Evolutionary conservation across 2,113 vertebrate species (phyloP).

Genomic region (Hoplias malabaricus): DNA sequence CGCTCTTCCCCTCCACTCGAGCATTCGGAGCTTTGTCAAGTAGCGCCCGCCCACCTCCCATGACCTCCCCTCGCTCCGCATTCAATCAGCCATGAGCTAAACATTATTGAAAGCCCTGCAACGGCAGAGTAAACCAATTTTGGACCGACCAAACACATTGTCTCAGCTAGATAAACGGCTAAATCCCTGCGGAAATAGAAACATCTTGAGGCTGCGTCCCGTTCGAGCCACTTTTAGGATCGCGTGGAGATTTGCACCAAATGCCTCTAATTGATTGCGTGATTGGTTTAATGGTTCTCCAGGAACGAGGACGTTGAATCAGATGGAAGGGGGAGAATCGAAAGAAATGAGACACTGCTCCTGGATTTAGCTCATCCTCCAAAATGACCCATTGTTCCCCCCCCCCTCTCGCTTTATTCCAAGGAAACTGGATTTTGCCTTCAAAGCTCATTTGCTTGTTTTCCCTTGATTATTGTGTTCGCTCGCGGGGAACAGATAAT

Average conservation of each 20-base stretch:
- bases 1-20: constrained; percentile 3
- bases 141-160: background rate
- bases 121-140: constrained; percentile 10
- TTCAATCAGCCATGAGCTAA: background rate
- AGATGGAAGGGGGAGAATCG: constrained; percentile 12
- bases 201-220: constrained; percentile 3
- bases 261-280: constrained; percentile 36
- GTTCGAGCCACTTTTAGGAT: constrained; percentile 16
- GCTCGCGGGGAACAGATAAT: background rate
- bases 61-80: background rate
- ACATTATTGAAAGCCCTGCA: background rate
- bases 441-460: background rate
- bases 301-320: constrained; percentile 21
- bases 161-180: constrained; percentile 9
- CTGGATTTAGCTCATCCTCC: constrained; percentile 35
- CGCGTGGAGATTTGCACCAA: constrained; percentile 2
- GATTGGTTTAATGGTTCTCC: constrained; percentile 23
- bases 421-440: background rate
- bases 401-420: background rate
- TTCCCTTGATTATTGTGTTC: background rate
- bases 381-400: constrained; percentile 14
- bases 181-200: constrained; percentile 25
- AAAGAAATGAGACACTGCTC: constrained; percentile 11
- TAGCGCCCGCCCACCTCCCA: constrained; percentile 8
- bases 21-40: background rate